A percentile compares a stretch with the other conserved stretches of the same genome.
Conservation (phyloP, 2,113 vertebrate species). For the Muntiacus muntjak region DNA sequence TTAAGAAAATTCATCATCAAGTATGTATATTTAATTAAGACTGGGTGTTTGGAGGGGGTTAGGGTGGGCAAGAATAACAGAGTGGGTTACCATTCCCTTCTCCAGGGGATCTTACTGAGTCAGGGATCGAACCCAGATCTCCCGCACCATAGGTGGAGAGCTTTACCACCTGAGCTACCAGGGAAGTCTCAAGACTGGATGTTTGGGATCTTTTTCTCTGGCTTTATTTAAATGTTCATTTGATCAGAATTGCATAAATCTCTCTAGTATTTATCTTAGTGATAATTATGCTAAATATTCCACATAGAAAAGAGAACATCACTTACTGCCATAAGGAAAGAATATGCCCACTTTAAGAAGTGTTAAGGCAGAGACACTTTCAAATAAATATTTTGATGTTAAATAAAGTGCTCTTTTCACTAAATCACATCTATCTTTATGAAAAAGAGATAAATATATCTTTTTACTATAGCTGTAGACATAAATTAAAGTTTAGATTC, state of each 20-base stretch:
- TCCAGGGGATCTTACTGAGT: too few relatives aligned
- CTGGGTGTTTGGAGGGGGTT: background rate
- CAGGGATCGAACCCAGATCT: too few relatives aligned
- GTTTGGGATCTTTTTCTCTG: background rate
- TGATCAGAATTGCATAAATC: background rate
- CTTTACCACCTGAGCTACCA: too few relatives aligned
- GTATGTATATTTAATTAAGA: background rate
- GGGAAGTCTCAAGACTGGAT: background rate
- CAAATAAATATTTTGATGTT: background rate
- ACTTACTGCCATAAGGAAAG: background rate
- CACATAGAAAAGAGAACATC: background rate
- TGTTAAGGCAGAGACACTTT: background rate
- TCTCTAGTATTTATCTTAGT: background rate
- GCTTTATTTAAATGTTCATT: background rate
- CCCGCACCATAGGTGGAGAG: too few relatives aligned
- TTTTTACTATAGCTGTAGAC: background rate
- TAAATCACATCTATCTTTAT: background rate
- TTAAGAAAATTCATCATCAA: background rate
- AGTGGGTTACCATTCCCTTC: too few relatives aligned
- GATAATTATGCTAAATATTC: background rate
- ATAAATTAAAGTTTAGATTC: background rate
- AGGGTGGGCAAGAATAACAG: too few relatives aligned
- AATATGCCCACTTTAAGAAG: background rate
- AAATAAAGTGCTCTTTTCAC: background rate
- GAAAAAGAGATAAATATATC: background rate